Base-by-base conservation (phyloP, 1,140 invertebrate species). In the Drosophila watanabei region DNA sequence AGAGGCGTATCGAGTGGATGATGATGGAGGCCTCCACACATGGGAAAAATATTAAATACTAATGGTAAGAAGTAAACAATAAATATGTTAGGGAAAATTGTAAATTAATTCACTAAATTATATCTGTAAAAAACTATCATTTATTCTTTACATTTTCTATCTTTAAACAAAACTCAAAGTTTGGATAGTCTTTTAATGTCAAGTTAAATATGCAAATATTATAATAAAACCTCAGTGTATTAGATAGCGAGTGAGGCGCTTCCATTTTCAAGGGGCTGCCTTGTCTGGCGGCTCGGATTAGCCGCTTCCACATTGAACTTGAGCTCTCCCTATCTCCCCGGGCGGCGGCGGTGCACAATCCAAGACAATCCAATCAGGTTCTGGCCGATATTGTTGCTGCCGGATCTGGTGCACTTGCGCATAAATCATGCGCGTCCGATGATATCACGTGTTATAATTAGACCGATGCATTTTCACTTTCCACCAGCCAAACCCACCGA, bases 381-480 rank as follows among this genome's bases (percentile, higher is more conserved):
- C 56, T 75, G 46, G 30, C 11, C 54, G 54, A 73, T 57, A 57
- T 43, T 73, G 66, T 72, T 73, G 68, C 49, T 72, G 68, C 70
- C 82, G 82, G 82, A 86, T 85, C 82, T 72, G 64, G 65, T 76
- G 66, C 80, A 70, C 14, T 75, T 18, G 72, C 37, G 75, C 75
- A 81, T 84, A 61, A 81, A 79, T 84, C 85, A 87, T 83, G 77
- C 80, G 77, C 73, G 65, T 59, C 56, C 63, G 59, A 89, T 89
- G 86, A 89, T 89, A 89, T 89, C 85, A 89, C 78, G 70, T 89
- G 70, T 85, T 85, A 85, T 76, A 89, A 84, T 81, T 90, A 89
- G 86, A 89, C 83, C 85, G 81, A 75, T 79, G 82, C 79, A 85
- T 82, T 89, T 89, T 89, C 86, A 89, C 86, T 85, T 89, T 90